Conservation (phyloP, 2,888 invertebrate genomes). For the Mimas tiliae region DNA sequence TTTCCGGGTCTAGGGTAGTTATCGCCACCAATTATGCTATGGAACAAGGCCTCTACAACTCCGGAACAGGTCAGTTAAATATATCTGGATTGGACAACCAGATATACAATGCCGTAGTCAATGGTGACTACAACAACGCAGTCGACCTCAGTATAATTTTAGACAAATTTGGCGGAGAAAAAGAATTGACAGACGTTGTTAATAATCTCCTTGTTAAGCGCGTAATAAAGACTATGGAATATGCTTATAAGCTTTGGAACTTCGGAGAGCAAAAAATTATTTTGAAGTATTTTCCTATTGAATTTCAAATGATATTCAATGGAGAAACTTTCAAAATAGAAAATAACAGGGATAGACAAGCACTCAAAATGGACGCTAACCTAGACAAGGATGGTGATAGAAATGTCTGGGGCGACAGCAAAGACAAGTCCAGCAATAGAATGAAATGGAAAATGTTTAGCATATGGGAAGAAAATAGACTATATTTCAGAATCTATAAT, state of each 20-base stretch:
- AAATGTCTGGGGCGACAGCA: constrained; percentile 13
- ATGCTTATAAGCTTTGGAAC: constrained; percentile 29
- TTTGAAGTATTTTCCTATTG: constrained; percentile 19
- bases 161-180: constrained; percentile 10
- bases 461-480: constrained; percentile 10
- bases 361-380: constrained; percentile 15
- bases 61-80: not conserved
- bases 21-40: not conserved
- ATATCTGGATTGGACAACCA: not conserved
- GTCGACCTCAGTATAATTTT: constrained; percentile 2
- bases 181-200: not conserved
- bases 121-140: not conserved
- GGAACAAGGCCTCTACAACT: not conserved
- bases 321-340: constrained; percentile 1
- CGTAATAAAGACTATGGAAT: constrained; percentile 5
- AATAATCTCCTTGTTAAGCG: constrained; percentile 6
- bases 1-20: not conserved
- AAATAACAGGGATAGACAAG: not conserved
- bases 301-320: constrained; percentile 24
- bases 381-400: constrained; percentile 21
- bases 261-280: constrained; percentile 19
- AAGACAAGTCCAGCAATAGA: constrained; percentile 11
- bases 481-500: constrained; percentile 25
- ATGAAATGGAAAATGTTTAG: constrained; percentile 24
- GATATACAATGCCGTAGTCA: not conserved